phyloP scores from a whole-genome alignment of 2,113 vertebrate species.

The Microtus montanus region DNA sequence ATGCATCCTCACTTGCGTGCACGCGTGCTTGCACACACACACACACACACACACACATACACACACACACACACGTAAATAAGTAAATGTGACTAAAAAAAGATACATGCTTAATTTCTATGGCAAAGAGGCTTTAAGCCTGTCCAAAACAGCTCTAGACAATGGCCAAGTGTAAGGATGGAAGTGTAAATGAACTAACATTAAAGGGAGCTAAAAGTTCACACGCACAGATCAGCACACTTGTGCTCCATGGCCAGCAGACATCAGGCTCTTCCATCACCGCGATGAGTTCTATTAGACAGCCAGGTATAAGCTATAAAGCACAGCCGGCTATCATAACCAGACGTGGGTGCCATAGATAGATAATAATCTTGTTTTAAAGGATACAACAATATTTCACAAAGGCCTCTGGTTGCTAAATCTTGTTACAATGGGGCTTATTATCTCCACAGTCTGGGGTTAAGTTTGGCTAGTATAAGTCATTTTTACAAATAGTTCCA shows the following conservation, averaged over 20 bases:
- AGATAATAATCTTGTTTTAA: conserved; percentile 68
- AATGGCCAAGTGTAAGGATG: background rate
- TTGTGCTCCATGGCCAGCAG: background rate
- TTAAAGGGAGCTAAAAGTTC: conserved; percentile 4
- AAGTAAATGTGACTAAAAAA: background rate
- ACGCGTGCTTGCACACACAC: background rate
- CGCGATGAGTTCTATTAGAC: background rate
- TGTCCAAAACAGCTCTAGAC: background rate
- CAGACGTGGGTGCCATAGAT: conserved; percentile 48
- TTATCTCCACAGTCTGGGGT: conserved; percentile 37
- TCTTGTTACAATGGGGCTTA: conserved; percentile 57
- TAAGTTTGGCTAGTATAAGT: conserved; percentile 31
- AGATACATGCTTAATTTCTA: background rate
- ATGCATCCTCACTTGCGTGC: background rate
- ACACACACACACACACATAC: background rate
- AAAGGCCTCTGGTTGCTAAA: conserved; percentile 54
- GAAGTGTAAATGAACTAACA: conserved; percentile 26
- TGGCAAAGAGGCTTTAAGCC: background rate
- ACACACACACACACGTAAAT: background rate
- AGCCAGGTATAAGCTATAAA: background rate
- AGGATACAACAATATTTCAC: conserved; percentile 66
- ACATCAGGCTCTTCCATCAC: background rate
- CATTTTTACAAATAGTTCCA: conserved; percentile 43
- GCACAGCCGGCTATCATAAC: conserved; percentile 13
- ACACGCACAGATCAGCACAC: background rate